These are phyloP conservation scores for Motacilla alba DNA, from an alignment of 2,113 vertebrate species.

Conservation along the genomic window DNA sequence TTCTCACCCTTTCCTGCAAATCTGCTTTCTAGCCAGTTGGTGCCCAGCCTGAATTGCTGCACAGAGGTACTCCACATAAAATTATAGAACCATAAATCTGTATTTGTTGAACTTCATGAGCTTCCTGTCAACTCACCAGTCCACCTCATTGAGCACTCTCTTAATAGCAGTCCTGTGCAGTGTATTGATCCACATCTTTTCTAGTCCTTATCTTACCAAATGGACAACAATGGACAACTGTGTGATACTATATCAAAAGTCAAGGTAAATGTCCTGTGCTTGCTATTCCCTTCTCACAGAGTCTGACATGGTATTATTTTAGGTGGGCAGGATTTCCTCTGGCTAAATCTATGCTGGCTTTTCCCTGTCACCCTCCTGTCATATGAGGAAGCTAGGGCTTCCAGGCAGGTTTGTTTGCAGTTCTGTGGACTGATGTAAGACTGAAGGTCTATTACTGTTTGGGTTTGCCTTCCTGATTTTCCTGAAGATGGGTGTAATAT, in stretches of 20 bases:
- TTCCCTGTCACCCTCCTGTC: neutral
- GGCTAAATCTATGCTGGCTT: neutral
- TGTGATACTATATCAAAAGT: neutral
- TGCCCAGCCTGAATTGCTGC: neutral
- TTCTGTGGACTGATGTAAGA: neutral
- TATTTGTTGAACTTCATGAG: neutral
- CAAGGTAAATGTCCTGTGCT: neutral
- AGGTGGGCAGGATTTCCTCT: neutral
- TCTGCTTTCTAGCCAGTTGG: neutral
- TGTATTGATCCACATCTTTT: neutral
- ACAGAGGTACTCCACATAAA: neutral
- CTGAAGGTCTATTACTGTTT: neutral
- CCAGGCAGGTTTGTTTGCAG: neutral
- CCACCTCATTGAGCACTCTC: neutral
- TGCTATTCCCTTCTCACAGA: neutral
- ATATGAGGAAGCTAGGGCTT: neutral
- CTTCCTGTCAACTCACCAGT: neutral
- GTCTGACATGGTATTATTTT: neutral
- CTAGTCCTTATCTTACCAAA: neutral
- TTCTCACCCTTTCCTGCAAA: neutral
- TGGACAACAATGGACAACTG: neutral
- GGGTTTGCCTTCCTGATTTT: neutral
- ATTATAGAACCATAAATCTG: neutral
- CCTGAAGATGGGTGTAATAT: neutral
- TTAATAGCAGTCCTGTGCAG: neutral